Base-by-base conservation (phyloP, 2,797 vertebrate species). In the Yasuhikotakia modesta region DNA sequence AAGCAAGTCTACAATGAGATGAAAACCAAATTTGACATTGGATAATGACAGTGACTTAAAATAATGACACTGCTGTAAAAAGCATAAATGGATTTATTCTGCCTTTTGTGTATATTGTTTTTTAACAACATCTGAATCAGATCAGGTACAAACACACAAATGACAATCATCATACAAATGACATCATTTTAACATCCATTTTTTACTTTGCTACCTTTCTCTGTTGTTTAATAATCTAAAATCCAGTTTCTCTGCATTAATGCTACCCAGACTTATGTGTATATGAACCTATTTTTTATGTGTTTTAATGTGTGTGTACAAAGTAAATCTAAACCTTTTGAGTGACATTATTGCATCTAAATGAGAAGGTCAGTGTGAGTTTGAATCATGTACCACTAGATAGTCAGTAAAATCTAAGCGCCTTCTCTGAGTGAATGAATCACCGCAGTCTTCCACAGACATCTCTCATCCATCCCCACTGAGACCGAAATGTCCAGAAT, bases 111-210 rank as follows among this genome's bases (percentile, higher is more conserved):
- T 87, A 83, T 81, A 76, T 86, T 87, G 21, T 85, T 85, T 88
- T 86, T 85, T 76, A 88, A 82, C 85, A 88, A 87, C 85, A 88
- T 87, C 88, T 88, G 3, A 86, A 91, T 90, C 87, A 89, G 85
- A 87, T 87, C 83, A 80, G 52, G 48, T 67, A 22, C 52, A 45
- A 68, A 73, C 73, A 48, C 69, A 66, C 35, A 39, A 39, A 39
- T 39, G 6, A 39, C 35, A 39, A 35, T 5, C 32, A 35, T 35
- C 32, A 35, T 3, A 35, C 32, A 35, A 35, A 39, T 39, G 6
- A 10, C 6, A 39, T 39, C 5, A 39, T 39, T 8, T 39, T 39
- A 8, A 39, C 35, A 39, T 39, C 7, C 35, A 8, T 39, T 39
- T 10, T 35, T 35, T 5, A 35, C 32, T 35, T 35, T 4, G 32